These are phyloP conservation scores for Micrastur ruficollis DNA, from an alignment of 2,797 vertebrate genomes.

Conservation along the genomic window DNA sequence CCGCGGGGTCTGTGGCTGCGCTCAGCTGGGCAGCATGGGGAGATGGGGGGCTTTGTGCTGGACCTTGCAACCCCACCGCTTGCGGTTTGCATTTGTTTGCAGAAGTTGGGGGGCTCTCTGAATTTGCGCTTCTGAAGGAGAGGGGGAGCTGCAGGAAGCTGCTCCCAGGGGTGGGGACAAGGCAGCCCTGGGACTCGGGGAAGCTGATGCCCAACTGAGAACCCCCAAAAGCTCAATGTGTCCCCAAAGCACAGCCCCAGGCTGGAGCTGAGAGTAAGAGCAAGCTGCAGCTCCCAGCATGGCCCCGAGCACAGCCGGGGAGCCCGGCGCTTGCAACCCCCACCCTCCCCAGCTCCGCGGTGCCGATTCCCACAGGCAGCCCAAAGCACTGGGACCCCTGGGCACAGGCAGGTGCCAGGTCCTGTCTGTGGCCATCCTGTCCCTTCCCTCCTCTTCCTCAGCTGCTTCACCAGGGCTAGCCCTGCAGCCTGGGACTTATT, in stretches of 20 bases:
- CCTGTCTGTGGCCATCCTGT: background rate
- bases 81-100: background rate
- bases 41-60: background rate
- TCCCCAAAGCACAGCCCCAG: fast-evolving
- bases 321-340: fast-evolving
- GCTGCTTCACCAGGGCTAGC: fast-evolving
- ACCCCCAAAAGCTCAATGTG: background rate
- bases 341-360: fast-evolving
- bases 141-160: background rate
- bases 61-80: fast-evolving
- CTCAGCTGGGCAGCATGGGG: fast-evolving
- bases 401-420: fast-evolving
- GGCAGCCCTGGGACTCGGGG: fast-evolving
- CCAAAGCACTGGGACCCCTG: fast-evolving
- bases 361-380: background rate
- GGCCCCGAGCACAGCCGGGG: fast-evolving
- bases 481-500: background rate
- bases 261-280: fast-evolving
- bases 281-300: background rate
- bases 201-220: background rate
- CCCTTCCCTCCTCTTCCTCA: background rate
- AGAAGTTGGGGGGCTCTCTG: fast-evolving
- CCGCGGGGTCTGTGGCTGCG: fast-evolving
- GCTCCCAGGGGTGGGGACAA: background rate
- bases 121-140: background rate